These are phyloP conservation scores for Drosophila kokeensis DNA, from an alignment of 2,888 invertebrate genomes.

Conservation along the genomic window DNA sequence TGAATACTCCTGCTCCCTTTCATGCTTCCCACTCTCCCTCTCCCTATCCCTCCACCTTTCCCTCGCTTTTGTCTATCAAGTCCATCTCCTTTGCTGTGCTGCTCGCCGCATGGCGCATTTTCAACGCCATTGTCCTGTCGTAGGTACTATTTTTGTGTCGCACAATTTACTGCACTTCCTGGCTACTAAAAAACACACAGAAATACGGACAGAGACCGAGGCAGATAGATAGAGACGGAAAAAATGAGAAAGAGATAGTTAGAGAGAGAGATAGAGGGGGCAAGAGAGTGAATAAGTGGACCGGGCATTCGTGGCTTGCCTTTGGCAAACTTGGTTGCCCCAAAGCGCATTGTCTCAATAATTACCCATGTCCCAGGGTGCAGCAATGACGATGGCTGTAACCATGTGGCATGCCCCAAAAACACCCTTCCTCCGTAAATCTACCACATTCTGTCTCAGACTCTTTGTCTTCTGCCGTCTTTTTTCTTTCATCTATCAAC, in stretches of 20 bases:
- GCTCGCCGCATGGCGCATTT: conserved; percentile 73
- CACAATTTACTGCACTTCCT: conserved; percentile 80
- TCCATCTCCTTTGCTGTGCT: conserved; percentile 30
- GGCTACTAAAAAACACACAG: conserved; percentile 47
- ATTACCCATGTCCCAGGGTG: conserved; percentile 74
- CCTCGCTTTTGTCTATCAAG: conserved; percentile 27
- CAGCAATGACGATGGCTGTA: conserved; percentile 28
- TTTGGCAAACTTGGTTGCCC: conserved; percentile 48
- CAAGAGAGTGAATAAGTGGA: conserved; percentile 5
- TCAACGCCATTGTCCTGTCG: conserved; percentile 75
- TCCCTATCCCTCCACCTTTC: not conserved
- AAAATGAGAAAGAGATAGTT: not conserved
- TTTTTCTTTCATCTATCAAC: conserved; percentile 64
- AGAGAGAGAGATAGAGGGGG: not conserved
- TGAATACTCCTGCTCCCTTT: conserved; percentile 57
- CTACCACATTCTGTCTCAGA: not conserved
- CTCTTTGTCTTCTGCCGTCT: conserved; percentile 1
- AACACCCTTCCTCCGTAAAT: not conserved
- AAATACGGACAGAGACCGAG: not conserved
- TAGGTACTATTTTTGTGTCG: conserved; percentile 78
- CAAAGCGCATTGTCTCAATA: conserved; percentile 73
- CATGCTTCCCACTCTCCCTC: conserved; percentile 1
- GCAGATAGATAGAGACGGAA: conserved; percentile 1
- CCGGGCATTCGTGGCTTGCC: conserved; percentile 9
- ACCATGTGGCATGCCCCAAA: conserved; percentile 39